These are phyloP conservation scores for Leptinotarsa lineolata DNA, from an alignment of 1,140 invertebrate species.

Conservation along the genomic window DNA sequence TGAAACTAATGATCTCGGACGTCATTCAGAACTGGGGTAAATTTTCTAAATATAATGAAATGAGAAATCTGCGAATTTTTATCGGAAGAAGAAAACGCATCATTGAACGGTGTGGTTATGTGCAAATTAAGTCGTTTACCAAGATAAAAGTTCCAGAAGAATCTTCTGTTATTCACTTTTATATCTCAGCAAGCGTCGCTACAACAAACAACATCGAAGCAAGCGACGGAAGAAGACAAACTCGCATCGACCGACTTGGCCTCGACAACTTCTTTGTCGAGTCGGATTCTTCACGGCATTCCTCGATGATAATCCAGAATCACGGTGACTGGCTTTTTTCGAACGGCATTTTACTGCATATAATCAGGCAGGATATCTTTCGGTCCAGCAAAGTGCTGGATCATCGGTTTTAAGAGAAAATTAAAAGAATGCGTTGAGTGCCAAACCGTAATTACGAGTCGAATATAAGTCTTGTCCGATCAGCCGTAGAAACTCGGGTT, in stretches of 20 bases:
- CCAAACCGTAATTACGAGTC: conserved; percentile 47
- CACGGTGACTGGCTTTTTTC: conserved; percentile 44
- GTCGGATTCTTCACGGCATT: conserved; percentile 41
- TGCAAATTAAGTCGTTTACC: too few relatives aligned
- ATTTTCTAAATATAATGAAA: too few relatives aligned
- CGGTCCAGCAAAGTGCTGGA: conserved; percentile 49
- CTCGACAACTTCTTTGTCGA: conserved; percentile 23
- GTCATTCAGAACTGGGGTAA: too few relatives aligned
- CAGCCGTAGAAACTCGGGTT: conserved; percentile 25
- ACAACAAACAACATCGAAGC: not conserved
- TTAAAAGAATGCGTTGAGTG: conserved; percentile 50
- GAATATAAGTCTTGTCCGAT: conserved; percentile 15
- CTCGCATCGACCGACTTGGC: conserved; percentile 10
- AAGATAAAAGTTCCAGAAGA: too few relatives aligned
- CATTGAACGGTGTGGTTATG: too few relatives aligned
- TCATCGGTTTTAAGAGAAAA: conserved; percentile 54
- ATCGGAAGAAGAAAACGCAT: too few relatives aligned
- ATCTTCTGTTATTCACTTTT: too few relatives aligned
- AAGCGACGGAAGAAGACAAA: conserved; percentile 26
- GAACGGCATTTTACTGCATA: conserved; percentile 41
- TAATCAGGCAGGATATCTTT: conserved; percentile 48
- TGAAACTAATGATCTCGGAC: too few relatives aligned
- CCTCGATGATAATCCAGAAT: conserved; percentile 49
- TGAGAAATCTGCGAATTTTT: too few relatives aligned
- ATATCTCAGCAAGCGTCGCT: too few relatives aligned